phyloP scores from a whole-genome alignment of 2,888 invertebrate species.

The Ichneumon xanthorius region DNA sequence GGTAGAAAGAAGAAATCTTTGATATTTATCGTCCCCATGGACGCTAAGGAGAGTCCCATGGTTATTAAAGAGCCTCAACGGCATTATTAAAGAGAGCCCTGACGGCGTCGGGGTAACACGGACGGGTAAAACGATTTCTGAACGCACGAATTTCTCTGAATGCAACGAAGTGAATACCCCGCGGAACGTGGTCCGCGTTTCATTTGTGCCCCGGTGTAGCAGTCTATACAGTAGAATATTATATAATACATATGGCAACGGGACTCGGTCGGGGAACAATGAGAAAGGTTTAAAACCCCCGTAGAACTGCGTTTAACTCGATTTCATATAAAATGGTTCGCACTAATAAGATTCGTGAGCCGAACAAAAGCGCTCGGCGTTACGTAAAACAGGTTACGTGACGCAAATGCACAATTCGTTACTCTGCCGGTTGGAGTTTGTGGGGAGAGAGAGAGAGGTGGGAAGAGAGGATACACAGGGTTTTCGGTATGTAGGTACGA shows the following conservation, averaged over 20 bases:
- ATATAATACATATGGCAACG: constrained; percentile 15
- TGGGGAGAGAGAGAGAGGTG: neutral
- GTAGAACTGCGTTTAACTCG: constrained; percentile 78
- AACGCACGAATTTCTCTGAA: constrained; percentile 28
- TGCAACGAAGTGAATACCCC: constrained; percentile 18
- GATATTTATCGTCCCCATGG: constrained; percentile 10
- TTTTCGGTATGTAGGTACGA: constrained; percentile 20
- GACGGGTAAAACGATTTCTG: constrained; percentile 12
- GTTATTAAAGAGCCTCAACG: neutral
- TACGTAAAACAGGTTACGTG: constrained; percentile 82
- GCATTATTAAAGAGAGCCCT: neutral
- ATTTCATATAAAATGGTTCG: constrained; percentile 78
- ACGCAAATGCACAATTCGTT: constrained; percentile 79
- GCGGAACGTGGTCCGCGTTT: constrained; percentile 23
- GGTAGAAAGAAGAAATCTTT: neutral
- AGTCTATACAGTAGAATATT: constrained; percentile 23
- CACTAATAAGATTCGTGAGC: constrained; percentile 80
- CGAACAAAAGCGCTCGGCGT: constrained; percentile 78
- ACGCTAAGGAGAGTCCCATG: neutral
- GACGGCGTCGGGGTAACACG: neutral
- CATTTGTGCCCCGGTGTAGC: neutral
- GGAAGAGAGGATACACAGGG: neutral
- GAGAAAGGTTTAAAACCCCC: constrained; percentile 73
- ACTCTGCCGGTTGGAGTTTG: constrained; percentile 51
- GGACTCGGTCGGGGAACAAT: constrained; percentile 58